Percentiles rank a stretch among this genome's conserved stretches.
Conservation (phyloP, 2,797 vertebrate species). For the Streptopelia turtur region DNA sequence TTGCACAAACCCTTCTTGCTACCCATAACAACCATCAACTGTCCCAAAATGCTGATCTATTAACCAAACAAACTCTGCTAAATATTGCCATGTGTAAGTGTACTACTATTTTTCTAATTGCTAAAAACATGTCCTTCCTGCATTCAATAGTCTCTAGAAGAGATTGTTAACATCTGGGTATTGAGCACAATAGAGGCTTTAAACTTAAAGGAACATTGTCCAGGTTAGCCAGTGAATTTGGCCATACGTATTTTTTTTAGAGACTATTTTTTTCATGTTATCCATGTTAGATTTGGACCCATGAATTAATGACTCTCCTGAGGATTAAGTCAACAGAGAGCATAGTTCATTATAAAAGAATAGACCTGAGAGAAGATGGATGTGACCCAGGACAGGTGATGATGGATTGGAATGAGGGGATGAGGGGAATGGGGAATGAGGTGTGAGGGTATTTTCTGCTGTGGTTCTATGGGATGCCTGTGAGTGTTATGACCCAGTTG, state of each 20-base stretch:
- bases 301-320: not conserved
- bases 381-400: not conserved
- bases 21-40: constrained; percentile 16
- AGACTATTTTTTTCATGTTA: constrained; percentile 15
- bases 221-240: constrained; percentile 23
- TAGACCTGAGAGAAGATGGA: not conserved
- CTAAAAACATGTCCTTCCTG: constrained; percentile 72
- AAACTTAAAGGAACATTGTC: constrained; percentile 48
- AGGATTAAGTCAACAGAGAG: not conserved
- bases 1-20: not conserved
- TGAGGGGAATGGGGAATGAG: not conserved
- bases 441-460: not conserved
- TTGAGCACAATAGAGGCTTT: constrained; percentile 56
- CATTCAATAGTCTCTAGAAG: constrained; percentile 36
- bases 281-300: not conserved
- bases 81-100: constrained; percentile 73
- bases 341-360: not conserved
- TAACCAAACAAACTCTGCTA: constrained; percentile 66
- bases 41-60: constrained; percentile 56
- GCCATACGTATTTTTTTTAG: not conserved
- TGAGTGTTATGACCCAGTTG: not conserved
- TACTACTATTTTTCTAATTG: constrained; percentile 70
- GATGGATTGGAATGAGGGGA: not conserved
- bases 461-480: not conserved
- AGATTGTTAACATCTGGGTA: constrained; percentile 72